phyloP scores from a whole-genome alignment of 2,888 invertebrate genomes.

The Morpho helenor region DNA sequence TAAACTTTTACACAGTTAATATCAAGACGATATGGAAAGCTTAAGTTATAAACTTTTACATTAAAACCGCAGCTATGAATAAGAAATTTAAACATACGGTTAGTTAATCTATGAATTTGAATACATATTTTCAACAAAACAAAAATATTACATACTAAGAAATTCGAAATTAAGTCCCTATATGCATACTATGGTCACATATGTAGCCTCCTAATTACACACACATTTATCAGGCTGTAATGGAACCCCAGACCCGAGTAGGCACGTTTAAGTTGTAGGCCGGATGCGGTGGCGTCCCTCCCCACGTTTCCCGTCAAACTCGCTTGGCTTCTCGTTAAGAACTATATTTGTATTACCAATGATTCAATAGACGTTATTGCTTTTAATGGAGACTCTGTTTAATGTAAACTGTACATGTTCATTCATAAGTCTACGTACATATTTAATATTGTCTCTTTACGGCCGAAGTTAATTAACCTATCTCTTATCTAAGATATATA shows the following conservation, averaged over 20 bases:
- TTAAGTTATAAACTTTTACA: too few species aligned
- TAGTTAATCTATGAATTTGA: too few species aligned
- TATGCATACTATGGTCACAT: neutral
- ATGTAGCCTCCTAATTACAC: constrained; percentile 3
- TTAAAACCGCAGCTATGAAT: too few species aligned
- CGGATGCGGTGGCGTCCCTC: constrained; percentile 29
- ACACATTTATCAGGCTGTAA: constrained; percentile 18
- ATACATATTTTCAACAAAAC: too few species aligned
- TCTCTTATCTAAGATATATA: too few species aligned
- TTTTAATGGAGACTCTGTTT: constrained; percentile 8
- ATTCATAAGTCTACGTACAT: too few species aligned
- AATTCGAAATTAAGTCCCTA: neutral
- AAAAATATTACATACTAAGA: too few species aligned
- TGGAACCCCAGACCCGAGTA: constrained; percentile 8
- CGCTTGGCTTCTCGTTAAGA: constrained; percentile 23
- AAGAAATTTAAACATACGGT: too few species aligned
- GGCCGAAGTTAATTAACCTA: too few species aligned
- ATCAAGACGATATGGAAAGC: too few species aligned
- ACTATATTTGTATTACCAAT: constrained; percentile 15
- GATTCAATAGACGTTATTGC: constrained; percentile 17
- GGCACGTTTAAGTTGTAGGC: constrained; percentile 15
- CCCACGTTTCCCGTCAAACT: constrained; percentile 27
- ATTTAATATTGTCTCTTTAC: too few species aligned
- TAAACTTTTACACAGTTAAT: too few species aligned
- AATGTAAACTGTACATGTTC: neutral